Evolutionary conservation across 2,797 vertebrate genomes (phyloP), one percentile per base, ranked within the genome.

Genomic region (Periophthalmus magnuspinnatus): DNA sequence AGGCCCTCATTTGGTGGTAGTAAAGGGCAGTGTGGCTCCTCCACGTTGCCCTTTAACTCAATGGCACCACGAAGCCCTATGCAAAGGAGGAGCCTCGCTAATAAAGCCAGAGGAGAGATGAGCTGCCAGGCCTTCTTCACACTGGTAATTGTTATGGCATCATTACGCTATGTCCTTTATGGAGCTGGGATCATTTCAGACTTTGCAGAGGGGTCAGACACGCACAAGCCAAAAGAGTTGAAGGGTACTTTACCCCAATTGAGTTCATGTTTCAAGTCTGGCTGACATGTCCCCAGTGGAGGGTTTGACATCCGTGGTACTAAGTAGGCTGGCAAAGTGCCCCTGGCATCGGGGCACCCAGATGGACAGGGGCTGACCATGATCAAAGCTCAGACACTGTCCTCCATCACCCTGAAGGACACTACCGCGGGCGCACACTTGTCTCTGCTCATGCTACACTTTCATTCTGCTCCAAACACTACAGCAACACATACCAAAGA

Each of bases 371-470:
- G 79, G 82, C 75, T 90, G 86, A 89, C 88, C 87, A 88, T 86
- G 82, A 88, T 90, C 88, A 91, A 84, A 86, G 88, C 82, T 86
- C 80, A 85, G 75, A 84, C 80, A 76, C 71, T 85, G 87, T 90
- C 91, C 86, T 89, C 84, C 84, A 88, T 86, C 81, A 87, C 85
- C 83, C 85, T 87, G 85, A 90, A 90, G 88, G 89, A 89, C 89
- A 87, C 75, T 69, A 83, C 78, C 57, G 21, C 52, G 73, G 77
- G 81, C 73, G 13, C 60, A 70, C 66, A 57, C 28, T 76, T 69
- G 70, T 41, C 64, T 55, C 58, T n/a, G 14, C 19, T 41, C 59
- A 28, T 67, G 65, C 67, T 48, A 16, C 54, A 65, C 67, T 65
- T 67, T 65, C 36, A 71, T 65, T 75, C 34, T 73, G 47, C 28